phyloP scores from a whole-genome alignment of 2,113 vertebrate species.

The Ardeotis arabs region DNA sequence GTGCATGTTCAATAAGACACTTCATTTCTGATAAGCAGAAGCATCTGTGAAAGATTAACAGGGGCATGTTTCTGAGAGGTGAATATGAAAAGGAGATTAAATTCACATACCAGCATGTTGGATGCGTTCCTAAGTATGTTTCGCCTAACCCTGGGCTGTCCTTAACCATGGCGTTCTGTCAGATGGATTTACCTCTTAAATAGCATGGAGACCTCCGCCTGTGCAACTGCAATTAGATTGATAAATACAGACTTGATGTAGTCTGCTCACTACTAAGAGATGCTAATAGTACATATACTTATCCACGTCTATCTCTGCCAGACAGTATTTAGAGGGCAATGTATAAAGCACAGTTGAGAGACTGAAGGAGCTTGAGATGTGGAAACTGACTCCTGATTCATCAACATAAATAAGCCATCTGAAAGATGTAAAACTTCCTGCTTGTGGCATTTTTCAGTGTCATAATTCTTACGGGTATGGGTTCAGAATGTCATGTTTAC shows the following conservation, averaged over 20 bases:
- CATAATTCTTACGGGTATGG: neutral
- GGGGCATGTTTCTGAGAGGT: neutral
- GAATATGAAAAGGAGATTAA: neutral
- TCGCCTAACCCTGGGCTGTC: neutral
- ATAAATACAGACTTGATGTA: neutral
- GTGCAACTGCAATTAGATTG: neutral
- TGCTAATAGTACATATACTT: neutral
- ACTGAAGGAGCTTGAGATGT: neutral
- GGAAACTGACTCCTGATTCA: neutral
- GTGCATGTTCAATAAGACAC: neutral
- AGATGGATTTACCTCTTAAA: constrained; percentile 24
- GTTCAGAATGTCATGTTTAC: neutral
- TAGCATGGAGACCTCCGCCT: neutral
- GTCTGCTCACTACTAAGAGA: neutral
- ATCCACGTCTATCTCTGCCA: neutral
- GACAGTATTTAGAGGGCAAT: neutral
- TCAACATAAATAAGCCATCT: neutral
- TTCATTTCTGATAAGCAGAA: neutral
- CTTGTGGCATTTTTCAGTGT: neutral
- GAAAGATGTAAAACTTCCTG: neutral
- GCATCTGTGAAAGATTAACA: neutral
- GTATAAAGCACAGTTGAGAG: neutral
- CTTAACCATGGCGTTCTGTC: neutral
- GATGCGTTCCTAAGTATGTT: neutral
- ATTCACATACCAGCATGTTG: neutral